Base-by-base conservation (phyloP, 2,113 vertebrate species). In the Psittacula cyanocephala region DNA sequence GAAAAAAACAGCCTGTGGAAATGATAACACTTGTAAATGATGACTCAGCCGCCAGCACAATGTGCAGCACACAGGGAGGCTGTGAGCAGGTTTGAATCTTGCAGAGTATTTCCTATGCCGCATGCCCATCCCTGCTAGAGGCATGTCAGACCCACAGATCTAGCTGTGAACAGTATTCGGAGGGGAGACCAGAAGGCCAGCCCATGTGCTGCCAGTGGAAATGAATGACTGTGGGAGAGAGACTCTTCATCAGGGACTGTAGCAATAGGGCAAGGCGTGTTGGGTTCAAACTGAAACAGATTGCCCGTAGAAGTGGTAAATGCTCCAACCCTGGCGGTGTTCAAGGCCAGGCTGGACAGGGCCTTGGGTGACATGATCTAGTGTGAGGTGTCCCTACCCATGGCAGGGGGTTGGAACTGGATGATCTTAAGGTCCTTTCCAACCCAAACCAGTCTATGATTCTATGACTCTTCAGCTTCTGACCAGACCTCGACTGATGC, bases 1-100 rank as follows among this genome's bases (percentile, higher is more conserved):
- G 63, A 85, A 90, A 86, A 53, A n/a, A 94, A 65, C 86, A 91
- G 75, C 65, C 81, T 62, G 62, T 81, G 50, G 84, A 96, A 95
- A 87, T 41, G 44, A 31, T 82, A 95, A 72, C 52, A 15, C 79
- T 86, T 65, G 75, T 91, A 68, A 94, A 83, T 22, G 47, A 75
- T 57, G 81, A n/a, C 52, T 88, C 37, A 86, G 28, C 37, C 2
- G 1, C 59, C 24, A 59, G 65, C 64, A 41, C 33, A 17, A 17
- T 19, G 15, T 41, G 68, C 2, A 2, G 69, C 35, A 52, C 1
- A 0, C 0, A 0, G 17, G 39, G 62, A 92, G 43, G 72, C 80
- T 69, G 11, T 13, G 33, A 68, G 35, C 7, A 68, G 47, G 28
- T 46, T 64, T 64, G 46, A 55, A n/a, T 28, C n/a, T 55, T 29